A percentile compares a stretch with the other conserved stretches of the same genome.
These are phyloP conservation scores for Ctenomys sociabilis DNA, from an alignment of 2,113 vertebrate species.

Conservation along the genomic window DNA sequence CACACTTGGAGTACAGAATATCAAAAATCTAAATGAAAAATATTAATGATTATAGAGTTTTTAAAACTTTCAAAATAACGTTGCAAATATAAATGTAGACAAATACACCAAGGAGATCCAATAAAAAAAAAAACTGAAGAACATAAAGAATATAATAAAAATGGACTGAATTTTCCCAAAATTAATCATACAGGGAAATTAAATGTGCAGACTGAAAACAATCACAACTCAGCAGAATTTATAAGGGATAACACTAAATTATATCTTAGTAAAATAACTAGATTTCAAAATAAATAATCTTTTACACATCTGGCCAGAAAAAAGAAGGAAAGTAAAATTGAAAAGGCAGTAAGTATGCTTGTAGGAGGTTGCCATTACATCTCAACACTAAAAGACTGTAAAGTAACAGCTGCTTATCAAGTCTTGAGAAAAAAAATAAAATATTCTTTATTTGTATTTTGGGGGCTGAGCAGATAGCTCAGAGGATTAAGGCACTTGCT, in stretches of 20 bases:
- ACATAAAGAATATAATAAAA: constrained; percentile 24
- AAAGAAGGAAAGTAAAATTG: neutral
- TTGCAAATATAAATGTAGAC: neutral
- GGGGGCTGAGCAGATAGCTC: no score
- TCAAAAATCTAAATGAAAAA: neutral
- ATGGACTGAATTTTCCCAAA: neutral
- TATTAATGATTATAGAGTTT: neutral
- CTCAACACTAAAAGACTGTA: neutral
- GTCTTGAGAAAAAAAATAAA: constrained; percentile 25
- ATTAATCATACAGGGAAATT: neutral
- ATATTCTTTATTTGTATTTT: neutral
- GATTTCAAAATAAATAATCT: neutral
- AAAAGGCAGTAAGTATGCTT: neutral
- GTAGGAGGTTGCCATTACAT: neutral
- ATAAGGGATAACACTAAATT: neutral
- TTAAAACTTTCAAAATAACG: neutral
- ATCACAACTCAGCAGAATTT: neutral
- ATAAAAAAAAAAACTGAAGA: constrained; percentile 9
- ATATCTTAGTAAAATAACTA: neutral
- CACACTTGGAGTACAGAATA: neutral
- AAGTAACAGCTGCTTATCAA: neutral
- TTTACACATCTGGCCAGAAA: neutral
- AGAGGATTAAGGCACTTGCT: no score
- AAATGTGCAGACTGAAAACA: neutral
- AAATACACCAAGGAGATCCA: constrained; percentile 7